Conservation (phyloP, 1,140 invertebrate species). For the Drosophila rufa region DNA sequence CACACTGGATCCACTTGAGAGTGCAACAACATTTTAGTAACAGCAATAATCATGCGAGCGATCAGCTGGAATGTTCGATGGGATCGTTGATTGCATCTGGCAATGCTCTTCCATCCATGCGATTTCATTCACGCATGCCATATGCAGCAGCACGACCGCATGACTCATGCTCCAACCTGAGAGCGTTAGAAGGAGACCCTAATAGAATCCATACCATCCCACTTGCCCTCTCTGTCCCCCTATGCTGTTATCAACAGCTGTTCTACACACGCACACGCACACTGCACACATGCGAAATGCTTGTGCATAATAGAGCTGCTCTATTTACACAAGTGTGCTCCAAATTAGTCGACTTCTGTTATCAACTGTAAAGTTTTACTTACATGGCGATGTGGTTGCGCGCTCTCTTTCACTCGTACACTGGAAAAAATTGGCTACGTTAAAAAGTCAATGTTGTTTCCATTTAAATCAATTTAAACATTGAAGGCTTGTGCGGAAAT, state of each 20-base stretch:
- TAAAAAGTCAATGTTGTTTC: conserved; percentile 1
- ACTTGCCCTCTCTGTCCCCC: not conserved
- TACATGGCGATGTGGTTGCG: conserved; percentile 14
- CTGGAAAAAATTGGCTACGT: not conserved
- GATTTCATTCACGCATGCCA: conserved; percentile 37
- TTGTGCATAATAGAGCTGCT: conserved; percentile 31
- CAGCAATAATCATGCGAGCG: conserved; percentile 24
- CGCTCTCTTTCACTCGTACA: conserved; percentile 12
- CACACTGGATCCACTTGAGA: conserved; percentile 19
- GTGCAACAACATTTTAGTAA: conserved; percentile 34
- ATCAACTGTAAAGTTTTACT: conserved; percentile 39
- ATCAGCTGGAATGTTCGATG: conserved; percentile 44
- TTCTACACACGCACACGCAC: conserved; percentile 3
- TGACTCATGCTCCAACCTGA: conserved; percentile 31
- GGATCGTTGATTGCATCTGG: conserved; percentile 30
- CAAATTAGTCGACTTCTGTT: conserved; percentile 42
- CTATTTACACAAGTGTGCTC: conserved; percentile 48
- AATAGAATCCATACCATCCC: not conserved
- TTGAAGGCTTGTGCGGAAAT: not conserved
- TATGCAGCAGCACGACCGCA: conserved; percentile 1
- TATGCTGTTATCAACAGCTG: conserved; percentile 34
- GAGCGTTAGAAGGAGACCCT: conserved; percentile 2
- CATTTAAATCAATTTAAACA: not conserved
- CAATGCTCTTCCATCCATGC: conserved; percentile 31
- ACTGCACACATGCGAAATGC: conserved; percentile 1